A percentile compares a stretch with the other conserved stretches of the same genome.
These are phyloP conservation scores for Scylla paramamosain DNA, from an alignment of 1,140 invertebrate species.

Conservation along the genomic window DNA sequence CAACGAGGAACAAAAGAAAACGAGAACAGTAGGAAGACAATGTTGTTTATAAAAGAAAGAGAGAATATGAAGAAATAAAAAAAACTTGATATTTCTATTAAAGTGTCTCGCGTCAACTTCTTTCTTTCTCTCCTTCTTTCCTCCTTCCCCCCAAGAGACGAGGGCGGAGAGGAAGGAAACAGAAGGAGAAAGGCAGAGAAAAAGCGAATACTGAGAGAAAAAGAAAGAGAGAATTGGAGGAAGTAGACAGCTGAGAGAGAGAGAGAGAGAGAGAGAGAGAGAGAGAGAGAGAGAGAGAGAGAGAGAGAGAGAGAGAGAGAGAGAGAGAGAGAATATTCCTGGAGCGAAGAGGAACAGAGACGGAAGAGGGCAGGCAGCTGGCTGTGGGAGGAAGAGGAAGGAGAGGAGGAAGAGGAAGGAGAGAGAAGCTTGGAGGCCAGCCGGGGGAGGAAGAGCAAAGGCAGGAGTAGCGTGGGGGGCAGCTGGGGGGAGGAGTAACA, in stretches of 20 bases:
- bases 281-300: background rate
- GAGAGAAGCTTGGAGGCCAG: background rate
- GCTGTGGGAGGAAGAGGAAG: background rate
- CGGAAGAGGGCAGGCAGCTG: background rate
- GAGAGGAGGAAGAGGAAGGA: background rate
- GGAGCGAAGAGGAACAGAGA: background rate
- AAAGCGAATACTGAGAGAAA: background rate
- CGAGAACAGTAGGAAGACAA: too few species aligned
- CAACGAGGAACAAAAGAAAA: too few species aligned
- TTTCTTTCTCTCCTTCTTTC: too few species aligned
- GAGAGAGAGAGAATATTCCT: background rate
- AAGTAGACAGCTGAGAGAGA: background rate
- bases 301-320: conserved; percentile 11
- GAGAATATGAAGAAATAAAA: too few species aligned
- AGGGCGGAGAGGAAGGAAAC: background rate
- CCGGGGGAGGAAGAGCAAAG: background rate
- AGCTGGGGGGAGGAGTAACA: background rate
- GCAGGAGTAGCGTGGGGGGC: background rate
- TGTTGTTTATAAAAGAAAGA: too few species aligned
- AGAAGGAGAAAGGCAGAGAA: background rate
- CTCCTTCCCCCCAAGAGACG: too few species aligned
- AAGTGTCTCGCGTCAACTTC: too few species aligned
- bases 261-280: background rate
- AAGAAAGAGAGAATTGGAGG: background rate
- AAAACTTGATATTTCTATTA: too few species aligned